These are phyloP conservation scores for Triplophysa rosa DNA, from an alignment of 2,113 vertebrate genomes.

Conservation along the genomic window DNA sequence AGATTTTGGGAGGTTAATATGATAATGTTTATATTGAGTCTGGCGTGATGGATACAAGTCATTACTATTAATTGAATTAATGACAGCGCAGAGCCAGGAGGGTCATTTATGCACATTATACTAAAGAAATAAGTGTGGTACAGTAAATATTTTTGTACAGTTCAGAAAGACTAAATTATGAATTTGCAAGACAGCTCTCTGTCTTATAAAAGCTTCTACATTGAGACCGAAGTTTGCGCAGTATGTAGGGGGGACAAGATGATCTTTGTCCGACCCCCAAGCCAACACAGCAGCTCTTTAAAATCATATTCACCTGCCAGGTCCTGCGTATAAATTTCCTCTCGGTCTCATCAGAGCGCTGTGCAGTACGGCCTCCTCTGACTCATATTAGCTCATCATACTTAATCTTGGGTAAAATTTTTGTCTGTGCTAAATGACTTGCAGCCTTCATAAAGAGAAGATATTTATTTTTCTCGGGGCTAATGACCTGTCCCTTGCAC, in stretches of 20 bases:
- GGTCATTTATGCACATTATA: conserved; percentile 56
- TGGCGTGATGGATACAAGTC: conserved; percentile 70
- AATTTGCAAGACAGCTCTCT: not conserved
- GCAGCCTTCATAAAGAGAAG: conserved; percentile 96
- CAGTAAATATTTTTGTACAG: not conserved
- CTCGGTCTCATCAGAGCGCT: conserved; percentile 81
- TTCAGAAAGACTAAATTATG: not conserved
- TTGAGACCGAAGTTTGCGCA: not conserved
- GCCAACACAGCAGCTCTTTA: conserved; percentile 77
- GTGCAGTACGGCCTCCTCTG: conserved; percentile 87
- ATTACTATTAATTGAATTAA: conserved; percentile 72
- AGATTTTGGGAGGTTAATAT: conserved; percentile 69
- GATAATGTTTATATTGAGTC: conserved; percentile 73
- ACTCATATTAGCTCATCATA: conserved; percentile 99
- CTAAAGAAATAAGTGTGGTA: conserved; percentile 14
- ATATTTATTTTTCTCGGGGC: conserved; percentile 99
- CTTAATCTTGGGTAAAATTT: conserved; percentile 99
- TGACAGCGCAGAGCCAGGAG: conserved; percentile 61
- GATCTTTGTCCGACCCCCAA: conserved; percentile 42
- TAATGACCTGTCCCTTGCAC: conserved; percentile 99
- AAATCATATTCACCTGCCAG: conserved; percentile 86
- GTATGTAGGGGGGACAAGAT: not conserved
- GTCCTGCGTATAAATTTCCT: conserved; percentile 87
- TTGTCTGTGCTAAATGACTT: conserved; percentile 99
- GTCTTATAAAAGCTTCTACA: not conserved